Conservation (phyloP, 2,888 invertebrate genomes). For the Nemotelus pantherinus region DNA sequence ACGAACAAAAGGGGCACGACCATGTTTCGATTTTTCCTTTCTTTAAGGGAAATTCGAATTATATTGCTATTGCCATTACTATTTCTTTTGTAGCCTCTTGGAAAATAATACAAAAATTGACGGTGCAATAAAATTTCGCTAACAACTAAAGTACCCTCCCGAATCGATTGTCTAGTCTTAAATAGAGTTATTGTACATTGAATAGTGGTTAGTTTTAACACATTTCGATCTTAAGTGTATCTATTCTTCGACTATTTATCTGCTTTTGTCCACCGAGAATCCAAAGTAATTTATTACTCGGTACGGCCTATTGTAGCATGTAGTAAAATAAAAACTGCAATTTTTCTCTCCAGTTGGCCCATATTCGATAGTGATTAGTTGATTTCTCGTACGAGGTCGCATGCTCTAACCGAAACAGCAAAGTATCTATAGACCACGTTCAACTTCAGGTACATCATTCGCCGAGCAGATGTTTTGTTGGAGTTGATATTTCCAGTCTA, state of each 20-base stretch:
- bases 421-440: not conserved
- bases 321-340: constrained; percentile 45
- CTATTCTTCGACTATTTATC: constrained; percentile 36
- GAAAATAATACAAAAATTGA: constrained; percentile 9
- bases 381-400: constrained; percentile 19
- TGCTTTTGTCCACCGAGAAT: constrained; percentile 42
- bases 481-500: not conserved
- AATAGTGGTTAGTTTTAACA: constrained; percentile 50
- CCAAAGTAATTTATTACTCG: constrained; percentile 47
- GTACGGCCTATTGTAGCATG: constrained; percentile 40
- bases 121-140: constrained; percentile 46
- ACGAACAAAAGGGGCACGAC: constrained; percentile 35
- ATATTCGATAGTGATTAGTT: constrained; percentile 44
- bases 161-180: constrained; percentile 32
- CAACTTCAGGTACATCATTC: constrained; percentile 17
- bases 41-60: constrained; percentile 25
- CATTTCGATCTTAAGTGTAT: constrained; percentile 43
- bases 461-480: constrained; percentile 30
- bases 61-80: constrained; percentile 5
- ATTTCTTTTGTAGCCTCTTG: constrained; percentile 3
- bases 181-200: constrained; percentile 49
- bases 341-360: constrained; percentile 36
- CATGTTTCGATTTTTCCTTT: constrained; percentile 37
- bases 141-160: constrained; percentile 45
- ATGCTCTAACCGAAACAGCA: not conserved